Evolutionary conservation across 2,113 vertebrate genomes (phyloP).

Genomic region (Plectropomus leopardus): DNA sequence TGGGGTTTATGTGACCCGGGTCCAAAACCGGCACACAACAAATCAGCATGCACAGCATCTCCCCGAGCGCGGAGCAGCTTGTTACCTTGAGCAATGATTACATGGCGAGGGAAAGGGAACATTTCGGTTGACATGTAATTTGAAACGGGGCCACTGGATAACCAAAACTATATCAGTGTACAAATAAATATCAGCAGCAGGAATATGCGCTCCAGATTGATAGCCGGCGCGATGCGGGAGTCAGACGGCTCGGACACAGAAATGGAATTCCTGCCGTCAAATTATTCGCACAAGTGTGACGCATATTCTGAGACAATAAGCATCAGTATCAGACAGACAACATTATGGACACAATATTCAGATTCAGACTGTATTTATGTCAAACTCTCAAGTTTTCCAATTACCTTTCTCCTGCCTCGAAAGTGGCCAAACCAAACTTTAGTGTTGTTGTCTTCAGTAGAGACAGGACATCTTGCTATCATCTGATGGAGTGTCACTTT

Average conservation of each 20-base stretch:
- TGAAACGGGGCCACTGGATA: constrained; percentile 30
- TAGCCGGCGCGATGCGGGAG: not conserved
- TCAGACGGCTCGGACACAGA: not conserved
- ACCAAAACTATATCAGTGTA: constrained; percentile 30
- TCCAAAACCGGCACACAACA: not conserved
- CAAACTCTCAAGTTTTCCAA: not conserved
- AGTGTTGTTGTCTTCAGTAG: not conserved
- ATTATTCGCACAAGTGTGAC: not conserved
- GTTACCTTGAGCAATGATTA: constrained; percentile 59
- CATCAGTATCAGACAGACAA: too few species aligned
- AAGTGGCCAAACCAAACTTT: not conserved
- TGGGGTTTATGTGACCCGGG: constrained; percentile 23
- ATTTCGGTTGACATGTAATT: constrained; percentile 53
- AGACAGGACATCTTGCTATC: not conserved
- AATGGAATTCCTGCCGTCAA: not conserved
- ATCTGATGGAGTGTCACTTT: not conserved
- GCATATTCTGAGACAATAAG: constrained; percentile 10
- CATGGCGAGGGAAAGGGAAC: constrained; percentile 20
- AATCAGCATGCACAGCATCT: constrained; percentile 32
- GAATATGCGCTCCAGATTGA: not conserved
- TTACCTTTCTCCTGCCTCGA: not conserved
- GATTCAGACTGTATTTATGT: not conserved
- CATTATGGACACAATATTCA: not conserved
- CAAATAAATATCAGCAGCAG: constrained; percentile 42
- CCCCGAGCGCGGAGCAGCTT: constrained; percentile 16